Evolutionary conservation across 1,140 invertebrate species (phyloP), one percentile per base, ranked within the genome.

Genomic region (Brachystomella parvula): DNA sequence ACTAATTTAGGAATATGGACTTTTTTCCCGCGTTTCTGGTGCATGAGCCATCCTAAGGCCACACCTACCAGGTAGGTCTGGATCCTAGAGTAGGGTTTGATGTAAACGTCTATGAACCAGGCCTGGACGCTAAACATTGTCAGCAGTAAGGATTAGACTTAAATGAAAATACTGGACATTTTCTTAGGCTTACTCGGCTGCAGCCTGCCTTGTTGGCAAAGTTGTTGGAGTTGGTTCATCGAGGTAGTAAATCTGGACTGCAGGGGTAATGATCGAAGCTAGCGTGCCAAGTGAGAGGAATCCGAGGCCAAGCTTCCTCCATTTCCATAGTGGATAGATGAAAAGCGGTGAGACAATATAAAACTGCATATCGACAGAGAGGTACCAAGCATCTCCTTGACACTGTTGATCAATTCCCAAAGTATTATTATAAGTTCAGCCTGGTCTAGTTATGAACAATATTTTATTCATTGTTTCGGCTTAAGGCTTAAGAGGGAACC

Each of bases 361-460:
- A 74, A 87, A 88, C 77, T 90, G 89, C 82, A 88, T 89, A 75
- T 92, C 89, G 63, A 85, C 85, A 12, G 89, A 84, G 58, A 92
- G 73, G 72, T 89, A 92, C 89, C 89, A 92, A 29, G 86, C 85
- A 86, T 88, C 90, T 2, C 83, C 83, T 78, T 90, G 81, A 71
- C 89, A 91, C 86, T 86, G 73, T 31, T 64, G 49, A 35, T 21
- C 28, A 56, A n/a, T 24, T n/a, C 26, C 3, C 2, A 58, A 57
- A 65, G 17, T 6, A 35, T 32, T 3, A 3, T 3, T 17, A 53
- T 6, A 64, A 15, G 6, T 12, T 3, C 3, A 53, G 32, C 3
- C 28, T 30, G 30, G 9, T 9, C 30, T 17, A 30, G 21, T 64
- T 56, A 9, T 9, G 26, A 62, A n/a, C 30, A 2, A 15, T 39